These are phyloP conservation scores for Rattus rattus DNA, from an alignment of 2,113 vertebrate genomes.

Conservation along the genomic window DNA sequence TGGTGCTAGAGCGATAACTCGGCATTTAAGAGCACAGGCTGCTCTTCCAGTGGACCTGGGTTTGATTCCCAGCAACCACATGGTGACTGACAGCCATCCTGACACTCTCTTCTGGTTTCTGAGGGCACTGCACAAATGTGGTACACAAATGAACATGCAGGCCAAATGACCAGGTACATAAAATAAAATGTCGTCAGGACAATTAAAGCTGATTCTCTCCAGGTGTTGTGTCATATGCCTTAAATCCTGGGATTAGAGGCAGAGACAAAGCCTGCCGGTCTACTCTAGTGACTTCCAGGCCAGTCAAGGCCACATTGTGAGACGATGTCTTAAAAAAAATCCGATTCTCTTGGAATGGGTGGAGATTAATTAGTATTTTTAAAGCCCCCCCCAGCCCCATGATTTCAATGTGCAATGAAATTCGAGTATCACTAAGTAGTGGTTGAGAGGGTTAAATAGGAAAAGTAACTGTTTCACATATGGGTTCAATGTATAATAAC, in stretches of 20 bases:
- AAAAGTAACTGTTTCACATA: conserved; percentile 37
- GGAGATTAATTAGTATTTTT: neutral
- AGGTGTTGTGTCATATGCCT: neutral
- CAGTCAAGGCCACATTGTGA: neutral
- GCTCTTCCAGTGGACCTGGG: neutral
- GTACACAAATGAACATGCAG: neutral
- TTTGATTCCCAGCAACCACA: neutral
- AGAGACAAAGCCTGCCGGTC: neutral
- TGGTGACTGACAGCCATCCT: neutral
- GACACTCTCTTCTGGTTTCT: neutral
- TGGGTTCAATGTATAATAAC: conserved; percentile 28
- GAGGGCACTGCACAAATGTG: neutral
- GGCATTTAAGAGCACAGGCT: neutral
- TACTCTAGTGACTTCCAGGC: neutral
- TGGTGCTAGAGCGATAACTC: neutral
- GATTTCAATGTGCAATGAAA: conserved; percentile 42
- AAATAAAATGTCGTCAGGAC: neutral
- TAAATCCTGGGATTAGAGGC: neutral
- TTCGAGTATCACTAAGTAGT: conserved; percentile 12
- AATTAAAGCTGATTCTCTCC: neutral
- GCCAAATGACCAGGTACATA: neutral
- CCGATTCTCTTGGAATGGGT: neutral
- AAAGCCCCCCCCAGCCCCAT: neutral
- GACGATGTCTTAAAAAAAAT: neutral
- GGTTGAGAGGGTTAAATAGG: conserved; percentile 29